phyloP scores from a whole-genome alignment of 2,888 invertebrate species.

The Graphium colonna region DNA sequence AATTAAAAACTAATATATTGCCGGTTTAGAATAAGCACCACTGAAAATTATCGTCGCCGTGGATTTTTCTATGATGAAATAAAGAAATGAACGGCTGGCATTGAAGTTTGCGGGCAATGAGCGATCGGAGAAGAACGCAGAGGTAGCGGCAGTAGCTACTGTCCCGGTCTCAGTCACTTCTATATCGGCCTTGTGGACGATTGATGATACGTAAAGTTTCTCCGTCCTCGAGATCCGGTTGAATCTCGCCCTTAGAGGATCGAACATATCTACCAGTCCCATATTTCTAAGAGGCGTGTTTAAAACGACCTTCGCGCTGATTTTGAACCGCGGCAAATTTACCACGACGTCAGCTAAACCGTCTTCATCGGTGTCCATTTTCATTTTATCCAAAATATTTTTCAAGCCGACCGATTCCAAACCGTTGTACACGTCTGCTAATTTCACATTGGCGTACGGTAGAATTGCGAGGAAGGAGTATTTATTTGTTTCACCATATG shows the following conservation, averaged over 20 bases:
- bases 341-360: slow-evolving; percentile 81
- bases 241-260: slow-evolving; percentile 74
- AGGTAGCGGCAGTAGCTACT: slow-evolving; percentile 81
- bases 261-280: slow-evolving; percentile 84
- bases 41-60: slow-evolving; percentile 80
- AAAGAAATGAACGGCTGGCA: slow-evolving; percentile 83
- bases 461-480: slow-evolving; percentile 82
- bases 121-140: slow-evolving; percentile 65
- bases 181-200: slow-evolving; percentile 85
- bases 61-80: slow-evolving; percentile 82
- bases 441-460: slow-evolving; percentile 73
- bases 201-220: slow-evolving; percentile 76
- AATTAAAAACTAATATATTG: slow-evolving; percentile 55
- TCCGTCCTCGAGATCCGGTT: slow-evolving; percentile 68
- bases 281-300: slow-evolving; percentile 78
- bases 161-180: slow-evolving; percentile 87
- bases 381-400: slow-evolving; percentile 71
- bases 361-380: slow-evolving; percentile 60
- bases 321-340: no score
- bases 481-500: no score
- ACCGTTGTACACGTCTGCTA: slow-evolving; percentile 68
- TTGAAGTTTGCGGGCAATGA: slow-evolving; percentile 78
- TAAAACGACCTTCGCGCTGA: slow-evolving; percentile 79
- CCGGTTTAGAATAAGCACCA: slow-evolving; percentile 61
- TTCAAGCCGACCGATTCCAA: slow-evolving; percentile 62